phyloP scores from a whole-genome alignment of 2,797 vertebrate genomes.

The Kryptopterus vitreolus region DNA sequence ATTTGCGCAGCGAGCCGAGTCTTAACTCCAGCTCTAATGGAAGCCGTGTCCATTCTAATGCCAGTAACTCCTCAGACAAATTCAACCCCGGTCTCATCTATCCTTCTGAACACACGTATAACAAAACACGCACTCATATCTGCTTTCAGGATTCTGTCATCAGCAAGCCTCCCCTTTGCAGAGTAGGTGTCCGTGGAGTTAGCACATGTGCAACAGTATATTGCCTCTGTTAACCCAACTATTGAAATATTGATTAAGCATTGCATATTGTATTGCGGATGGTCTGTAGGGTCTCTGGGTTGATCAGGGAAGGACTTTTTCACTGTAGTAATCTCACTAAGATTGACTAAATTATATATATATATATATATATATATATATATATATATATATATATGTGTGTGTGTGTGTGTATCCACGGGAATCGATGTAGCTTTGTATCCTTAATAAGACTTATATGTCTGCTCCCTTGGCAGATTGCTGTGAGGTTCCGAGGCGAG shows the following conservation, averaged over 20 bases:
- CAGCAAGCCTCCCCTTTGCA: not conserved
- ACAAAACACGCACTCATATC: conserved; percentile 39
- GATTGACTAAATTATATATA: too few species aligned
- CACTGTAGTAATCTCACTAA: too few species aligned
- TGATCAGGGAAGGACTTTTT: not conserved
- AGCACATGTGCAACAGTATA: conserved; percentile 28
- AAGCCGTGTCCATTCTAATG: conserved; percentile 40
- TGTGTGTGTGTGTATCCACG: not conserved
- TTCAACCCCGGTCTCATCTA: conserved; percentile 26
- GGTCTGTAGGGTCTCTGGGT: conserved; percentile 10
- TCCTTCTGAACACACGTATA: conserved; percentile 47
- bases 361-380: too few species aligned
- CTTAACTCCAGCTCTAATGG: conserved; percentile 39
- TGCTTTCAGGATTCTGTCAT: conserved; percentile 27
- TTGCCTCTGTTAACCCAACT: conserved; percentile 33
- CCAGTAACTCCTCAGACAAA: conserved; percentile 28
- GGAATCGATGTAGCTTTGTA: not conserved
- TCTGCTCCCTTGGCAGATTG: conserved; percentile 1
- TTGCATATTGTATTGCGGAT: conserved; percentile 38
- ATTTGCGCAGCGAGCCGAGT: conserved; percentile 48
- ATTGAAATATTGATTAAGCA: conserved; percentile 40
- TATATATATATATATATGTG: too few species aligned
- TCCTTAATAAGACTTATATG: conserved; percentile 25
- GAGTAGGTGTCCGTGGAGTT: conserved; percentile 35
- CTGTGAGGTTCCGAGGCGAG: conserved; percentile 29